Conservation (phyloP, 2,797 vertebrate genomes). For the Tapera naevia region DNA sequence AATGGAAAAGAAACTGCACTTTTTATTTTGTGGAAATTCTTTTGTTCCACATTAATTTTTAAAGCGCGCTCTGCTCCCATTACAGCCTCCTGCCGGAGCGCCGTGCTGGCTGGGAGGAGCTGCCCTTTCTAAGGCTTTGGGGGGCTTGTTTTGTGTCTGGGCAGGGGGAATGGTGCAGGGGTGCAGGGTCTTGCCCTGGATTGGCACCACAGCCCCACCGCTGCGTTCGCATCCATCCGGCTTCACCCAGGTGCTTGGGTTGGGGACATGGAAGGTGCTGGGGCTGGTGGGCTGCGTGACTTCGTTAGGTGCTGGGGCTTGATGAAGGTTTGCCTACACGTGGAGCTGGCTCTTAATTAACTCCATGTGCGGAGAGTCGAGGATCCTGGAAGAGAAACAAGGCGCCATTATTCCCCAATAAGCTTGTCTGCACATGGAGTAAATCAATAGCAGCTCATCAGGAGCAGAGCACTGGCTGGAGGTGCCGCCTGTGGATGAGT, state of each 20-base stretch:
- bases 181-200: neutral
- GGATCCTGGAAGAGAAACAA: neutral
- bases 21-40: constrained; percentile 58
- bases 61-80: neutral
- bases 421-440: neutral
- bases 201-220: neutral
- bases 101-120: neutral
- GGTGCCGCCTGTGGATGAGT: neutral
- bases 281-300: neutral
- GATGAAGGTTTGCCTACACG: neutral
- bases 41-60: constrained; percentile 58
- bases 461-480: neutral
- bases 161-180: neutral
- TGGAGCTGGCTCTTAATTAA: neutral
- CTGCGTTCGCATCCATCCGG: neutral
- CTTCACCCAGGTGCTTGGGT: neutral
- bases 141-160: neutral
- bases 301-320: neutral
- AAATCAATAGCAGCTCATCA: constrained; percentile 45
- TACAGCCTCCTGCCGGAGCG: neutral
- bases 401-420: constrained; percentile 23
- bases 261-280: neutral
- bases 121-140: neutral
- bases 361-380: neutral
- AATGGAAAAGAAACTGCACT: constrained; percentile 43